Conservation (phyloP, 2,888 invertebrate species). For the Meghimatium bilineatum region DNA sequence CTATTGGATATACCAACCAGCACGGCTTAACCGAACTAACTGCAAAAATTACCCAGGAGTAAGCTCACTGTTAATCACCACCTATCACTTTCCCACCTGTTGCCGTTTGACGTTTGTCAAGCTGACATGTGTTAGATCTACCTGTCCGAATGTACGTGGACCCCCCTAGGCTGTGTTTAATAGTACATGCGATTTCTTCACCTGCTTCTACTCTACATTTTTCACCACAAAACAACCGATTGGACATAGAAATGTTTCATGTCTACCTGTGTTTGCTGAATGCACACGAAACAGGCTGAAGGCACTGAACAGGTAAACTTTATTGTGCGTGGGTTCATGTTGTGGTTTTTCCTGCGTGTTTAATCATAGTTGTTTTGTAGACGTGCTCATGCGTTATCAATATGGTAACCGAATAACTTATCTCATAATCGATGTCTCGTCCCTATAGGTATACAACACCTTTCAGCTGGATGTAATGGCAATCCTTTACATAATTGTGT, state of each 20-base stretch:
- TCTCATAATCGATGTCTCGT: too few species aligned
- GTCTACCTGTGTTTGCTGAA: background rate
- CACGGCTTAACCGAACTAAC: background rate
- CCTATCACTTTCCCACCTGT: constrained; percentile 3
- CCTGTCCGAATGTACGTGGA: background rate
- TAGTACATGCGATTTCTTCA: background rate
- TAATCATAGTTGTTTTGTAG: background rate
- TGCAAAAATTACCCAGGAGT: background rate
- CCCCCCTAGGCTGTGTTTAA: background rate
- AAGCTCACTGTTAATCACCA: constrained; percentile 23
- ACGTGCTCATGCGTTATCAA: too few species aligned
- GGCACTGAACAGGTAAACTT: background rate
- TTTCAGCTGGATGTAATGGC: too few species aligned
- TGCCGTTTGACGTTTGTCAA: background rate
- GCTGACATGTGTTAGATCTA: constrained; percentile 20
- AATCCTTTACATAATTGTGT: too few species aligned
- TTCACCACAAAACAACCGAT: background rate
- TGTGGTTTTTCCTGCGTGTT: background rate
- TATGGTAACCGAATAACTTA: too few species aligned
- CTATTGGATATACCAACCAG: background rate
- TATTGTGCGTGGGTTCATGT: too few species aligned
- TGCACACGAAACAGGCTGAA: background rate
- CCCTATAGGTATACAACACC: too few species aligned
- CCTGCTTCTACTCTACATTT: background rate
- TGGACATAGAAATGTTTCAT: background rate